These are phyloP conservation scores for Euborellia annulipes DNA, from an alignment of 1,140 invertebrate genomes.

Conservation along the genomic window DNA sequence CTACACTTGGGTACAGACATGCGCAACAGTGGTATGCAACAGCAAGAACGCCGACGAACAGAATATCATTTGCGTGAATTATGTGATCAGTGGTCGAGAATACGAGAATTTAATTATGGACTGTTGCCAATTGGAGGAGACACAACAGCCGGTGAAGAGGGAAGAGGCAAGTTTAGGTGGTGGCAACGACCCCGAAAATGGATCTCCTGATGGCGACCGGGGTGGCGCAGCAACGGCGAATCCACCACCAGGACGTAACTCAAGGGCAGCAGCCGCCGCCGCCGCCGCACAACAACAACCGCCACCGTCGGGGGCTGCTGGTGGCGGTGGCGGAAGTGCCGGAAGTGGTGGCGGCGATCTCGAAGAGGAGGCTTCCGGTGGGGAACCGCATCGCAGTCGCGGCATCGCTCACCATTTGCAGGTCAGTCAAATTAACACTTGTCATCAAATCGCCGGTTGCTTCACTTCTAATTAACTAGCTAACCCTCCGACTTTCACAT, in stretches of 20 bases:
- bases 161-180: slow-evolving; percentile 50
- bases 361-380: no score
- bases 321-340: background rate
- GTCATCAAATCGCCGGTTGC: no score
- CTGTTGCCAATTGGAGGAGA: slow-evolving; percentile 73
- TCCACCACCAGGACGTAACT: no score
- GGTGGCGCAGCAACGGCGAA: slow-evolving; percentile 31
- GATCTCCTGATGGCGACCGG: slow-evolving; percentile 68
- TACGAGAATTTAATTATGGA: slow-evolving; percentile 84
- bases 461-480: no score
- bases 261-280: no score
- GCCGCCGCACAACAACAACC: background rate
- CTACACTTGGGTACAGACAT: slow-evolving; percentile 91
- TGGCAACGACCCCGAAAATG: slow-evolving; percentile 65
- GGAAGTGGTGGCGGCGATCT: background rate
- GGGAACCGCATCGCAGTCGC: no score
- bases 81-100: slow-evolving; percentile 82
- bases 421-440: no score
- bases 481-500: no score
- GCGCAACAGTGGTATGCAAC: slow-evolving; percentile 89
- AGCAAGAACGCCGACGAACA: slow-evolving; percentile 90
- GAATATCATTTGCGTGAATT: slow-evolving; percentile 92
- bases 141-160: slow-evolving; percentile 51
- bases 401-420: no score
- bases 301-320: background rate